phyloP scores from a whole-genome alignment of 2,113 vertebrate genomes.

The Columba livia region DNA sequence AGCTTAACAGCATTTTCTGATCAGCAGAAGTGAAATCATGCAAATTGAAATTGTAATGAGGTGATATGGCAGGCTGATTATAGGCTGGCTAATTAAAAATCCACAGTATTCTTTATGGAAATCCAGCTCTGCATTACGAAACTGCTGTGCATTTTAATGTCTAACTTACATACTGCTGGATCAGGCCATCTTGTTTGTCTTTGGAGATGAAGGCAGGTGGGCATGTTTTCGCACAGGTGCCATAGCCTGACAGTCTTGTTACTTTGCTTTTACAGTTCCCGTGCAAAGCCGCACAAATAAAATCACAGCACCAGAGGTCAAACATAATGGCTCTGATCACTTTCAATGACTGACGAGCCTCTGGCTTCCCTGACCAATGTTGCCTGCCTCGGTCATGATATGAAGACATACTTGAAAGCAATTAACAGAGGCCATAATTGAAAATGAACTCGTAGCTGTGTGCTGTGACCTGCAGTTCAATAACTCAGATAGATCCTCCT shows the following conservation, averaged over 20 bases:
- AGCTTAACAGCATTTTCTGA: neutral
- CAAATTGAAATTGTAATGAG: conserved; percentile 14
- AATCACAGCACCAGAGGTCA: neutral
- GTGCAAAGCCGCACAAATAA: neutral
- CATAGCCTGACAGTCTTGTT: neutral
- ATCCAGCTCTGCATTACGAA: neutral
- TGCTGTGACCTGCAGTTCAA: neutral
- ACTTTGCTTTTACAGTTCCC: neutral
- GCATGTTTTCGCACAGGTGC: neutral
- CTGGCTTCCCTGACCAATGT: neutral
- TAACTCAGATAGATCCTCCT: neutral
- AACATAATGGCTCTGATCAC: neutral
- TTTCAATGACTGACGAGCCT: neutral
- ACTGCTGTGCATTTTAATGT: neutral
- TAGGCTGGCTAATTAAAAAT: conserved; percentile 18
- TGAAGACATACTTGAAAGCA: neutral
- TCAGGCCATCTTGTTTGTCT: neutral
- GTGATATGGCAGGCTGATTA: neutral
- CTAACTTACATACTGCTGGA: neutral
- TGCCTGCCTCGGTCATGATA: neutral
- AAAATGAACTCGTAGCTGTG: neutral
- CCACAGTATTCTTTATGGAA: neutral
- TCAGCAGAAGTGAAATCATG: conserved; percentile 2
- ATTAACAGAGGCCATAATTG: neutral
- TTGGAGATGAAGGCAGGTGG: neutral